Conservation (phyloP, 2,888 invertebrate species). For the Hirtodrosophila trivittata region DNA sequence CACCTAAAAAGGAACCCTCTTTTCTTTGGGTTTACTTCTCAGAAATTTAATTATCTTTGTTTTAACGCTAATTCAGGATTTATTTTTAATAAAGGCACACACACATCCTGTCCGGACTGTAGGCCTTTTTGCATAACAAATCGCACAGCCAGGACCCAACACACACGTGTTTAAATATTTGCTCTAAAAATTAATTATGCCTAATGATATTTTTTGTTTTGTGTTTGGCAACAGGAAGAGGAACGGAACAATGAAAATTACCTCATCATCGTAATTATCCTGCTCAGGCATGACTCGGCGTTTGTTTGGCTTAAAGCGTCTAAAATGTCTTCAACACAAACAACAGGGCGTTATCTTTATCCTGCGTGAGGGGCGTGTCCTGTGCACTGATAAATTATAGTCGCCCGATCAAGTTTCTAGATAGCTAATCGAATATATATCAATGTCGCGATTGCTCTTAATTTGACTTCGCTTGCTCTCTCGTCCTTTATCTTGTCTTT, state of each 20-base stretch:
- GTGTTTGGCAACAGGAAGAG: too few species aligned
- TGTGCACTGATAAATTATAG: conserved; percentile 57
- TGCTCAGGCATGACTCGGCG: conserved; percentile 82
- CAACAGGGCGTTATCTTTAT: neutral
- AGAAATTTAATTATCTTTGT: too few species aligned
- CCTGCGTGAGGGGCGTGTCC: conserved; percentile 11
- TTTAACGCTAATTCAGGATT: neutral
- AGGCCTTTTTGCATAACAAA: conserved; percentile 32
- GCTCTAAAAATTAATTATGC: conserved; percentile 61
- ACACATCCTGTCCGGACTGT: neutral
- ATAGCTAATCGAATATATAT: conserved; percentile 76
- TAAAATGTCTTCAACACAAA: conserved; percentile 39
- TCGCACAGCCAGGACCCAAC: conserved; percentile 4
- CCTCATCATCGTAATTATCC: conserved; percentile 84
- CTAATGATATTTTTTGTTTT: conserved; percentile 66
- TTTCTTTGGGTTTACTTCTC: too few species aligned
- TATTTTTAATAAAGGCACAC: neutral
- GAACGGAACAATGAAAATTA: conserved; percentile 79
- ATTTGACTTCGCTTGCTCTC: conserved; percentile 42
- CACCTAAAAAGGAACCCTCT: too few species aligned
- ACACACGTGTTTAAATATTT: conserved; percentile 56
- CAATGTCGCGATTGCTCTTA: conserved; percentile 63
- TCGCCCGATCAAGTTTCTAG: conserved; percentile 28
- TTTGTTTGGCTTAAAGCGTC: conserved; percentile 61
- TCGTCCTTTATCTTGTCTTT: conserved; percentile 5